phyloP scores from a whole-genome alignment of 2,888 invertebrate species.

The Pharmacophagus antenor region DNA sequence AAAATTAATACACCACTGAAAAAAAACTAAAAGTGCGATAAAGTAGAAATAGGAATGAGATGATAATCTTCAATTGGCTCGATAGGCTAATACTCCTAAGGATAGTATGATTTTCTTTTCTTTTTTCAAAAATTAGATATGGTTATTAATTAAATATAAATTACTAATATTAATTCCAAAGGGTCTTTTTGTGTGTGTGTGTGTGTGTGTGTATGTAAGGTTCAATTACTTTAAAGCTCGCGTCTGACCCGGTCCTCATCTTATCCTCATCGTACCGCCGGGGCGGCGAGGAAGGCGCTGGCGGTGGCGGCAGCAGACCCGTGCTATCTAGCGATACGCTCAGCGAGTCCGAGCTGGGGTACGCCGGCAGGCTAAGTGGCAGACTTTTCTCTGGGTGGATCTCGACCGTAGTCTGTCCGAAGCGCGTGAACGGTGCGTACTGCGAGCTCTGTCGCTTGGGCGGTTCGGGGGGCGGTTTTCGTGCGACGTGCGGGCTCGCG shows the following conservation, averaged over 20 bases:
- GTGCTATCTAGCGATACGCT: slow-evolving; percentile 84
- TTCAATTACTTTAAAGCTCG: slow-evolving; percentile 88
- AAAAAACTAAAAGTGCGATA: too few relatives aligned
- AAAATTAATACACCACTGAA: not conserved
- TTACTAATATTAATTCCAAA: too few relatives aligned
- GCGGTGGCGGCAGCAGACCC: slow-evolving; percentile 83
- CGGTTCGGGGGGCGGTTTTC: slow-evolving; percentile 90
- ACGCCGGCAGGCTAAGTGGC: slow-evolving; percentile 82
- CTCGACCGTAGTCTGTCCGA: slow-evolving; percentile 82
- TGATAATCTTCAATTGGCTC: too few relatives aligned
- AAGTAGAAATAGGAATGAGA: too few relatives aligned
- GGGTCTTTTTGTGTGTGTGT: too few relatives aligned
- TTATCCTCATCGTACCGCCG: slow-evolving; percentile 69
- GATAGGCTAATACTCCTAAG: too few relatives aligned
- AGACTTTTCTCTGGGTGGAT: slow-evolving; percentile 81
- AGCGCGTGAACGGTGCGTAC: slow-evolving; percentile 73
- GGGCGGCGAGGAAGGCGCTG: slow-evolving; percentile 84
- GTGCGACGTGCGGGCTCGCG: slow-evolving; percentile 86
- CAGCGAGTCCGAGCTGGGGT: slow-evolving; percentile 83
- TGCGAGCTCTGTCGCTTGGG: slow-evolving; percentile 86
- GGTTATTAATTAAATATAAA: too few relatives aligned
- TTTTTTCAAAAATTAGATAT: too few relatives aligned
- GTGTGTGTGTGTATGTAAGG: not conserved
- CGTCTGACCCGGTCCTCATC: slow-evolving; percentile 87
- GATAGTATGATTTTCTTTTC: too few relatives aligned